Evolutionary conservation across 2,888 invertebrate genomes (phyloP).

Genomic region (Xestia xanthographa): DNA sequence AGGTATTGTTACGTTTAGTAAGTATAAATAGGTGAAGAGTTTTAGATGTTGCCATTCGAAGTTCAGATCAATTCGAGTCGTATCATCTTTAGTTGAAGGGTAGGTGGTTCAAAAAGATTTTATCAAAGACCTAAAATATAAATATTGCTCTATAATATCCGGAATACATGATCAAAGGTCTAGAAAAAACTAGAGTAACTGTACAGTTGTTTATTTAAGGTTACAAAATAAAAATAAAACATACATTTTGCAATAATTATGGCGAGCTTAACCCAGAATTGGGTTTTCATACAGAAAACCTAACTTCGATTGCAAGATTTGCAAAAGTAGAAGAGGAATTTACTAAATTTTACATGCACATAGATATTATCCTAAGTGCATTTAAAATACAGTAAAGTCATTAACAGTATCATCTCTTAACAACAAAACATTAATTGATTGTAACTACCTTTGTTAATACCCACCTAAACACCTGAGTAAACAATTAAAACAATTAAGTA

Average conservation of each 20-base stretch:
- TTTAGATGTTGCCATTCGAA: constrained; percentile 77
- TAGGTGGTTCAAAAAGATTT: constrained; percentile 5
- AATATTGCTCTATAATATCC: not conserved
- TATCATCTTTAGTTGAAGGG: constrained; percentile 63
- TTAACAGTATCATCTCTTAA: not conserved
- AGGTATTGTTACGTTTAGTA: constrained; percentile 72
- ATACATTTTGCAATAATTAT: too few species aligned
- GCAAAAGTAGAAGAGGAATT: too few species aligned
- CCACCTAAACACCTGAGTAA: not conserved
- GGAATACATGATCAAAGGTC: not conserved
- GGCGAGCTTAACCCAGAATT: too few species aligned
- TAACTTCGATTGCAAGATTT: too few species aligned
- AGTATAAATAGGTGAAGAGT: constrained; percentile 81
- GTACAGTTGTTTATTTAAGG: too few species aligned
- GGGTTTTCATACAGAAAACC: too few species aligned
- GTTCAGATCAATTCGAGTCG: constrained; percentile 66
- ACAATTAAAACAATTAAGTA: too few species aligned
- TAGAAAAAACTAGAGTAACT: not conserved
- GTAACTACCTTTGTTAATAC: not conserved
- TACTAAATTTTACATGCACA: too few species aligned
- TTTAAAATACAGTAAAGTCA: not conserved
- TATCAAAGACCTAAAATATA: not conserved
- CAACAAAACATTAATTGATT: not conserved
- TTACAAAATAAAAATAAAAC: not conserved
- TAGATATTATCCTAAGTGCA: too few species aligned